Percentiles rank a stretch among this genome's conserved stretches.
These are phyloP conservation scores for Poeciliopsis paucimaculata DNA, from an alignment of 2,797 vertebrate genomes.

Conservation along the genomic window DNA sequence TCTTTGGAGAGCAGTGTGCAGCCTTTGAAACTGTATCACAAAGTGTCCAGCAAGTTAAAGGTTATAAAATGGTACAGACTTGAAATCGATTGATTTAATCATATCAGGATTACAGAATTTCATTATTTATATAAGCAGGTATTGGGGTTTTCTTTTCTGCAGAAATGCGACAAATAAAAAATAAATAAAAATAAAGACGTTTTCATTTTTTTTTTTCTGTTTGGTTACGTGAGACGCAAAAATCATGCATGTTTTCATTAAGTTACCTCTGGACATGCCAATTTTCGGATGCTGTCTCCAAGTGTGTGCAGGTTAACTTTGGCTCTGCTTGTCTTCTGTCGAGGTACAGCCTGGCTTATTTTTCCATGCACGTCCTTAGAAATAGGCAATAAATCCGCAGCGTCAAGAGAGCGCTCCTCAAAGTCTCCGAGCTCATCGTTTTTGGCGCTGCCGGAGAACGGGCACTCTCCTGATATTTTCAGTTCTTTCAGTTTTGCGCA, in stretches of 20 bases:
- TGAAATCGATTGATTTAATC: conserved; percentile 16
- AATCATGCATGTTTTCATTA: conserved; percentile 16
- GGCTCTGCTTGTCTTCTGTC: conserved; percentile 86
- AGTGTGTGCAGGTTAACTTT: conserved; percentile 95
- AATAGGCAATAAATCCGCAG: conserved; percentile 77
- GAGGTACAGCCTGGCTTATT: conserved; percentile 76
- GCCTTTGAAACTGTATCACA: conserved; percentile 87
- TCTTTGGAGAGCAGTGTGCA: conserved; percentile 90
- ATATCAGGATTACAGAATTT: conserved; percentile 8
- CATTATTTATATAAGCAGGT: conserved; percentile 1
- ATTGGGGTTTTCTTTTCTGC: background rate
- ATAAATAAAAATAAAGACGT: background rate
- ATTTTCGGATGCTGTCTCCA: conserved; percentile 94
- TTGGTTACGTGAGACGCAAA: conserved; percentile 19
- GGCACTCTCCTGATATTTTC: conserved; percentile 94
- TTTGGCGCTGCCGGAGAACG: conserved; percentile 87
- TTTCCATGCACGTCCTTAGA: conserved; percentile 84
- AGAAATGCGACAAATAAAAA: conserved; percentile 2
- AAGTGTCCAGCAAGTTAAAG: conserved; percentile 69
- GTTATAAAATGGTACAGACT: conserved; percentile 38
- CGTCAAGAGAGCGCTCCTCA: conserved; percentile 74
- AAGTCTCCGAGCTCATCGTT: conserved; percentile 81
- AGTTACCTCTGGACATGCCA: conserved; percentile 94
- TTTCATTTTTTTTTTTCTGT: background rate
- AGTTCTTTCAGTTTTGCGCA: conserved; percentile 96